Evolutionary conservation across 2,888 invertebrate species (phyloP).

Genomic region (Stenolophus ochropezus): DNA sequence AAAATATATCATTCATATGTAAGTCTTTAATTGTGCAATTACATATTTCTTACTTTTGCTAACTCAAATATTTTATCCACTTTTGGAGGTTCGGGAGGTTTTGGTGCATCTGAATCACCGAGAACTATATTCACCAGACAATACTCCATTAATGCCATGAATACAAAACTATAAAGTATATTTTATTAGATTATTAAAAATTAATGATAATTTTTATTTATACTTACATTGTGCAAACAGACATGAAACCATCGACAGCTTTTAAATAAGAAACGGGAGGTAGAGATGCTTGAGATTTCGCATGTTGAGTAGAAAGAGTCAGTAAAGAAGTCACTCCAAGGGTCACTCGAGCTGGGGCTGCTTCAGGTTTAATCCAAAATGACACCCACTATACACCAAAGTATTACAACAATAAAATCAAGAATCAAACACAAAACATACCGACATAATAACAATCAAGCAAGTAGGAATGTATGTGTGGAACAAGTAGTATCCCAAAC

Average conservation of each 20-base stretch:
- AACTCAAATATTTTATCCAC: conserved; percentile 76
- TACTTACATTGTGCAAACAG: conserved; percentile 89
- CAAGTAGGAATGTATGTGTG: conserved; percentile 96
- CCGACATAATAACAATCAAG: conserved; percentile 95
- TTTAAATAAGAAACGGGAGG: conserved; percentile 96
- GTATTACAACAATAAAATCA: conserved; percentile 6
- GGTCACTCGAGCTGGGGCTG: conserved; percentile 94
- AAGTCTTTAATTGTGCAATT: no score
- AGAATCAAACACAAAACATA: conserved; percentile 73
- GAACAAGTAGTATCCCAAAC: conserved; percentile 93
- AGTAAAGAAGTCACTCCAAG: conserved; percentile 92
- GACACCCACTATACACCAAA: conserved; percentile 86
- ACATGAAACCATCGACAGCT: conserved; percentile 95
- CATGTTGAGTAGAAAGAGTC: conserved; percentile 93
- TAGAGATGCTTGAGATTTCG: conserved; percentile 93
- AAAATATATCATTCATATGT: no score
- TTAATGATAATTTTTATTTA: not conserved
- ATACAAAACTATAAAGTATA: conserved; percentile 85
- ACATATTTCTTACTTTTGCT: conserved; percentile 68
- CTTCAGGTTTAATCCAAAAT: conserved; percentile 97
- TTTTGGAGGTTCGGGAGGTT: conserved; percentile 75
- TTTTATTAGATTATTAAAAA: no score
- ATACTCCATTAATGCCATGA: conserved; percentile 95
- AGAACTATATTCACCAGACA: conserved; percentile 91
- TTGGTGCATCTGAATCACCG: conserved; percentile 81